Evolutionary conservation across 2,113 vertebrate species (phyloP).

Genomic region (Crypturellus undulatus): DNA sequence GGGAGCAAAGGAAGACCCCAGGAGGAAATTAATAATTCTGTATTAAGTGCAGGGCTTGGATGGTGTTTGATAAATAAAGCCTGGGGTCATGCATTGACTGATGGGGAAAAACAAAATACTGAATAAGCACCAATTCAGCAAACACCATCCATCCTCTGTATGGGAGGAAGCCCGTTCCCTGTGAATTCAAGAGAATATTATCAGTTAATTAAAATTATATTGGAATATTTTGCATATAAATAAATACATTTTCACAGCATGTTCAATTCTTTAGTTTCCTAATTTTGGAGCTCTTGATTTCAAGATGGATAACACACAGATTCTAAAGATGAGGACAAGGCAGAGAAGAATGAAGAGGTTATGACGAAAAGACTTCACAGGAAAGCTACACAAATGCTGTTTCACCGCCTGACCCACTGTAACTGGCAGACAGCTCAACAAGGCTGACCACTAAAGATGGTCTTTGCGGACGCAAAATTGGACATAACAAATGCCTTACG

Average conservation of each 20-base stretch:
- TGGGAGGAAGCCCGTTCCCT: not conserved
- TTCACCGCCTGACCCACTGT: not conserved
- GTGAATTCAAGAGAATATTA: not conserved
- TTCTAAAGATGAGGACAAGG: not conserved
- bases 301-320: not conserved
- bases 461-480: not conserved
- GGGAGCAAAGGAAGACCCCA: slow-evolving; percentile 64
- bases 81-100: slow-evolving; percentile 63
- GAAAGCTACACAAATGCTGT: not conserved
- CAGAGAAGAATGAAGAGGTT: not conserved
- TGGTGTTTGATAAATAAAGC: slow-evolving; percentile 72
- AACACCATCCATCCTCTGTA: slow-evolving; percentile 6
- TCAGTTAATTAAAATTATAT: not conserved
- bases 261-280: not conserved
- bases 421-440: not conserved
- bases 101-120: slow-evolving; percentile 63
- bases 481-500: not conserved
- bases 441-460: not conserved
- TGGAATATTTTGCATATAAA: not conserved
- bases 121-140: slow-evolving; percentile 55
- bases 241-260: not conserved
- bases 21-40: slow-evolving; percentile 74
- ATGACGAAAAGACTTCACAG: not conserved
- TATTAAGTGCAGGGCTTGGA: slow-evolving; percentile 70
- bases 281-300: not conserved